Evolutionary conservation across 2,888 invertebrate species (phyloP), one percentile per base, ranked within the genome.

Genomic region (Chalcis sispes): DNA sequence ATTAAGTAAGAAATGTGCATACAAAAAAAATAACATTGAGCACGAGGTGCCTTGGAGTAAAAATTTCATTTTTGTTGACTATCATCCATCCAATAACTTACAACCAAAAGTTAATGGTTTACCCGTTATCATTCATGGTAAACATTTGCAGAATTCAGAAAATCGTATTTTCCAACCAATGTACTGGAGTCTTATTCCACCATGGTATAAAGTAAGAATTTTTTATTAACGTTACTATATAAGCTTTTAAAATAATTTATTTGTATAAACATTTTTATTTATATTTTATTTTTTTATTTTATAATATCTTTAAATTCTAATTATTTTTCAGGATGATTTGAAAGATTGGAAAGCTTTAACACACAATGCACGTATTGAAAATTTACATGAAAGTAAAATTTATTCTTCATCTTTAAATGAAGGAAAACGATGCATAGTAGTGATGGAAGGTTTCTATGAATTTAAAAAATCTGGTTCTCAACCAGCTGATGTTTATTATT

Each of bases 381-480:
- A 75, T 78, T 27, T 78, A 20, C 10, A 25, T 13, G 48, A 75
- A 48, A 75, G 72, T 40, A 75, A 70, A 52, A 56, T 78, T n/a
- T 78, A 75, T 50, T 65, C 75, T 36, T 1, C 67, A 36, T 42
- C 72, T 23, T 61, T 75, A 13, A 59, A 10, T 13, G 64, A 72
- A 48, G 75, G 75, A 10, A 72, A 75, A 70, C 67, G 78, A 18
- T 78, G 78, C 20, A n/a, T 78, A 36, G 42, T 78, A 18, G 54
- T 72, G 20, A 72, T 78, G 72, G 75, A 78, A 65, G 78, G 75
- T 8, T 78, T 78, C 29, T 78, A 18, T 54, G 78, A 78, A 25
- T 72, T 40, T 42, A 72, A 75, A 72, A 72, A 64, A 42, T 15
- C 46, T 58, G 58, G 36, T 10, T 52, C 56, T 13, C 42, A 65